phyloP scores from a whole-genome alignment of 2,113 vertebrate genomes.

The Probosciger aterrimus region DNA sequence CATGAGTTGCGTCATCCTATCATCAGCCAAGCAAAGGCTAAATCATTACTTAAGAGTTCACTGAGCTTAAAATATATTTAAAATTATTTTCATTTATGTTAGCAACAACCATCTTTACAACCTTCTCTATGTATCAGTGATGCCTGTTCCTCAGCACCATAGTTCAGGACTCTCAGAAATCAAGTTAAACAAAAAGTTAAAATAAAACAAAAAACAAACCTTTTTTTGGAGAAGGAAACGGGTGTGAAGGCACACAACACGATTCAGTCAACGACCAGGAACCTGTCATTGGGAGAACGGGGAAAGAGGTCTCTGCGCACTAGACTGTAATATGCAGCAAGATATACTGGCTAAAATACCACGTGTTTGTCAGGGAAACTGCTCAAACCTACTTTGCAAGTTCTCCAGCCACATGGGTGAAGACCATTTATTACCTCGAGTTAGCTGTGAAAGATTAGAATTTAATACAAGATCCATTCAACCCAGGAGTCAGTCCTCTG shows the following conservation, averaged over 20 bases:
- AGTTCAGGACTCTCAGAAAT: not conserved
- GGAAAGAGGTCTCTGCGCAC: conserved; percentile 65
- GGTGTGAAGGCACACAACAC: conserved; percentile 66
- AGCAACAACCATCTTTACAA: not conserved
- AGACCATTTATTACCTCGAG: conserved; percentile 34
- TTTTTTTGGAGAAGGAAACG: conserved; percentile 65
- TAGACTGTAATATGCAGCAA: conserved; percentile 50
- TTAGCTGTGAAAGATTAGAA: conserved; percentile 41
- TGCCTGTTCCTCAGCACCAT: not conserved
- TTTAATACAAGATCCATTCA: conserved; percentile 43
- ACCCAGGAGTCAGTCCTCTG: conserved; percentile 5
- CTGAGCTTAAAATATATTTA: not conserved
- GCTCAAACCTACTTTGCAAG: conserved; percentile 57
- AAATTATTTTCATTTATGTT: not conserved
- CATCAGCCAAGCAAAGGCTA: not conserved
- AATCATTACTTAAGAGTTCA: not conserved
- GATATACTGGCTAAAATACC: conserved; percentile 58
- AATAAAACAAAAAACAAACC: conserved; percentile 65
- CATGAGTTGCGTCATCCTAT: not conserved
- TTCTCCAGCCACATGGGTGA: conserved; percentile 43
- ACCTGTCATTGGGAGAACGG: conserved; percentile 68
- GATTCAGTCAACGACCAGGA: conserved; percentile 68
- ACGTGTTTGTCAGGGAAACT: conserved; percentile 56
- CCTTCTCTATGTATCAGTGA: not conserved
- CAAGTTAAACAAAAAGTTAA: not conserved